Evolutionary conservation across 2,888 invertebrate genomes (phyloP).

Genomic region (Lucinisca nassula): DNA sequence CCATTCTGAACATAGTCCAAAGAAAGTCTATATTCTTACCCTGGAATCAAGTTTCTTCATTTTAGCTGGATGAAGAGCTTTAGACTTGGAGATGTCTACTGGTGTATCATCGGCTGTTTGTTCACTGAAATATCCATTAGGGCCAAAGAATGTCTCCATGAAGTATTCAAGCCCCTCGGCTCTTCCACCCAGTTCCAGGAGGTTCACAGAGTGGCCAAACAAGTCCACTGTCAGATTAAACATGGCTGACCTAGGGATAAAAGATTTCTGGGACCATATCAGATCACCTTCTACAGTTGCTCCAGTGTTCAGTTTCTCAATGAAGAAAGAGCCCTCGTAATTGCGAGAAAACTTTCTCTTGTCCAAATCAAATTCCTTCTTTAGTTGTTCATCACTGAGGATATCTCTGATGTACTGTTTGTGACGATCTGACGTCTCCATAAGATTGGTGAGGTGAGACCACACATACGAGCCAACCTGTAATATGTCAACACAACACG

Average conservation of each 20-base stretch:
- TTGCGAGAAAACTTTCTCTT: constrained; percentile 96
- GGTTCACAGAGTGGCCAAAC: constrained; percentile 95
- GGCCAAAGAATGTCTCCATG: constrained; percentile 94
- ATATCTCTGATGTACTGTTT: constrained; percentile 95
- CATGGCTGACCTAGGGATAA: constrained; percentile 86
- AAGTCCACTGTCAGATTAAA: constrained; percentile 87
- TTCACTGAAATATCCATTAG: constrained; percentile 89
- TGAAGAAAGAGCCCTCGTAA: constrained; percentile 93
- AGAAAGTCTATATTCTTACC: too few species aligned
- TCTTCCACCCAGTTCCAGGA: constrained; percentile 94
- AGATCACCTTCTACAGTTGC: constrained; percentile 85
- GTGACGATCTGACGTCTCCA: constrained; percentile 94
- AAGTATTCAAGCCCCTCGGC: constrained; percentile 96
- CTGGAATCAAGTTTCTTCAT: constrained; percentile 70
- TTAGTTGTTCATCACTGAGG: constrained; percentile 93
- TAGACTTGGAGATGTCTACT: constrained; percentile 24
- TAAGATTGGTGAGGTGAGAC: constrained; percentile 96
- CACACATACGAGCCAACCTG: constrained; percentile 97
- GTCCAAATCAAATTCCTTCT: constrained; percentile 95
- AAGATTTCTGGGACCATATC: constrained; percentile 86
- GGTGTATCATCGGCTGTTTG: neutral
- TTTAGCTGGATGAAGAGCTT: constrained; percentile 59
- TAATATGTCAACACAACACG: too few species aligned
- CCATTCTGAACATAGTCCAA: neutral
- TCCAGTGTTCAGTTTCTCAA: constrained; percentile 93